Percentiles rank a stretch among this genome's conserved stretches.
Conservation (phyloP, 2,113 vertebrate genomes). For the Heterotis niloticus region DNA sequence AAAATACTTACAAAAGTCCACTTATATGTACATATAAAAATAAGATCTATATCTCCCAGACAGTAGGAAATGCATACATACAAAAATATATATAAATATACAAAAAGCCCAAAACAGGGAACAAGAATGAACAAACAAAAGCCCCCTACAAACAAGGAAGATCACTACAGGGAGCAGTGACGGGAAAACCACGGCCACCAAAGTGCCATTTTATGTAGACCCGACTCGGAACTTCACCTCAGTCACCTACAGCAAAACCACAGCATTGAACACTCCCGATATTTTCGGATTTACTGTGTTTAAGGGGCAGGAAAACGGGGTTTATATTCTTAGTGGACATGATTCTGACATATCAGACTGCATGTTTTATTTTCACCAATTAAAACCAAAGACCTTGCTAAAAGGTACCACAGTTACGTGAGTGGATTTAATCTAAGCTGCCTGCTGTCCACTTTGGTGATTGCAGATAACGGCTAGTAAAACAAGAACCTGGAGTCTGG, state of each 20-base stretch:
- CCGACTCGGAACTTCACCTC: not conserved
- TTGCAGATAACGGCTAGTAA: not conserved
- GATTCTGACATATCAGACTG: too few species aligned
- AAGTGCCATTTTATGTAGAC: not conserved
- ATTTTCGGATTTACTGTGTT: too few species aligned
- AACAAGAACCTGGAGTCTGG: not conserved
- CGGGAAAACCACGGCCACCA: not conserved
- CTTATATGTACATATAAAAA: constrained; percentile 74
- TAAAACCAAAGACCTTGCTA: too few species aligned
- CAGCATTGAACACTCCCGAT: too few species aligned
- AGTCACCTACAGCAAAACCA: not conserved
- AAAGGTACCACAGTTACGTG: too few species aligned
- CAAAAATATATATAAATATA: constrained; percentile 47
- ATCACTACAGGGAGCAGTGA: not conserved
- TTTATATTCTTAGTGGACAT: too few species aligned
- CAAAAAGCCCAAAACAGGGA: constrained; percentile 34
- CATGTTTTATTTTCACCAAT: too few species aligned
- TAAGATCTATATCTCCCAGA: constrained; percentile 68
- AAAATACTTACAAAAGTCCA: constrained; percentile 74
- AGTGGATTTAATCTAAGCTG: too few species aligned
- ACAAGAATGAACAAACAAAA: constrained; percentile 26
- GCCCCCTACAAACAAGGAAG: not conserved
- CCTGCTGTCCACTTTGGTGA: too few species aligned
- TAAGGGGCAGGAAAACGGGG: too few species aligned
- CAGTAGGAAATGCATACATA: constrained; percentile 67